A percentile compares a stretch with the other conserved stretches of the same genome.
Conservation (phyloP, 2,113 vertebrate species). For the Egretta garzetta region DNA sequence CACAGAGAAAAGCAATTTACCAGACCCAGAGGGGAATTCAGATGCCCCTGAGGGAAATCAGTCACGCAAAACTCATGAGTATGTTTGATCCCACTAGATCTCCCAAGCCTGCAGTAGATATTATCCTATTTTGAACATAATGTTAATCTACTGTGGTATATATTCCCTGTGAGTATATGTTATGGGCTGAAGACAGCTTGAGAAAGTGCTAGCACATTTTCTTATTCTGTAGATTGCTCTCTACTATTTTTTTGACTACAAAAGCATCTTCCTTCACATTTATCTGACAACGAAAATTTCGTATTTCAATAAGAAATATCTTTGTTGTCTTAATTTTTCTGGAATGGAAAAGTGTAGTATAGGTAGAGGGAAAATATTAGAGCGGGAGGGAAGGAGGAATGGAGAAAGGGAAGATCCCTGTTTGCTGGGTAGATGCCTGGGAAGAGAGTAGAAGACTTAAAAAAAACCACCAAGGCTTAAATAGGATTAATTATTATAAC, state of each 20-base stretch:
- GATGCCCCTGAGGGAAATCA: neutral
- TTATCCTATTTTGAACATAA: neutral
- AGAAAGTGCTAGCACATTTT: neutral
- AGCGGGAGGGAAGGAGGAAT: neutral
- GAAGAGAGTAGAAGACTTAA: neutral
- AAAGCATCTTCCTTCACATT: neutral
- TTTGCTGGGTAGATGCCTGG: neutral
- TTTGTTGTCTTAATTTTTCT: neutral
- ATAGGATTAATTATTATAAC: neutral
- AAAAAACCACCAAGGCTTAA: neutral
- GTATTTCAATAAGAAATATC: neutral
- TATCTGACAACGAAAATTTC: neutral
- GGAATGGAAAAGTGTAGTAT: neutral
- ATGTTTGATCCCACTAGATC: neutral
- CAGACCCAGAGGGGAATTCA: neutral
- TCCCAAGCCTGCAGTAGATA: neutral
- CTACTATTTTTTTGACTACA: neutral
- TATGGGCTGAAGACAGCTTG: neutral
- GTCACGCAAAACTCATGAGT: neutral
- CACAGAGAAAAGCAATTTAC: neutral
- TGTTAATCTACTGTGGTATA: neutral
- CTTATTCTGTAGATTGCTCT: neutral
- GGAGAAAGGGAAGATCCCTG: neutral
- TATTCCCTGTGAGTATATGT: neutral
- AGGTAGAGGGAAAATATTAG: neutral